Evolutionary conservation across 2,888 invertebrate genomes (phyloP), one percentile per base, ranked within the genome.

Genomic region (Stramonita haemastoma): DNA sequence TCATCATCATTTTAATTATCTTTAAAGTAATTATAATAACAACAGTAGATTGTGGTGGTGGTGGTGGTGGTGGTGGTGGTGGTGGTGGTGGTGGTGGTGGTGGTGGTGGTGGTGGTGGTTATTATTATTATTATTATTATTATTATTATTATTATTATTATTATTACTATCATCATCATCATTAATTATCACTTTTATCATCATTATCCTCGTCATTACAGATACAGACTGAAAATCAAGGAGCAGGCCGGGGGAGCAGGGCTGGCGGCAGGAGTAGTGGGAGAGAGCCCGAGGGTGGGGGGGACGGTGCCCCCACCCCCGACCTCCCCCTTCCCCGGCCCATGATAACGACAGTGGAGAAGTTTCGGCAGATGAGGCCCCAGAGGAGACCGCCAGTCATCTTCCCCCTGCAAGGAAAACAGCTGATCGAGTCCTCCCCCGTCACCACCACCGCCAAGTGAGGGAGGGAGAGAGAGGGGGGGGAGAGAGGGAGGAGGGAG

Each of bases 331-430:
- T 46, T 83, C 89, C 89, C 46, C 89, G 77, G 19, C 87, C 22
- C 87, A 90, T 94, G 83, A 34, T 94, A 57, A 94, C 94, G 15
- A 94, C 94, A 0, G 92, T 93, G 36, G 94, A 94, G 60, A 91
- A 90, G 87, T 94, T 94, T 87, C 92, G 93, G 36, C 92, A 92
- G 84, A 93, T 93, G 92, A 91, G 94, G 57, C 94, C 94, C 13
- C 92, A 92, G 86, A 92, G 90, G 29, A 88, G 86, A 15, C 92
- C 92, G 0, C 94, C 94, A 0, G 91, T 89, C n/a, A 93, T 94
- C 73, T 90, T 92, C 84, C 93, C 94, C 0, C 73, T 94, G 15
- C 93, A 93, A 81, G 94, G 94, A 79, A 94, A 93, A 89, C 94
- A 93, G 57, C 89, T 94, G 15, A 90, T 94, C 8, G 94, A 93